Base-by-base conservation (phyloP, 2,113 vertebrate genomes). In the Carassius gibelio region DNA sequence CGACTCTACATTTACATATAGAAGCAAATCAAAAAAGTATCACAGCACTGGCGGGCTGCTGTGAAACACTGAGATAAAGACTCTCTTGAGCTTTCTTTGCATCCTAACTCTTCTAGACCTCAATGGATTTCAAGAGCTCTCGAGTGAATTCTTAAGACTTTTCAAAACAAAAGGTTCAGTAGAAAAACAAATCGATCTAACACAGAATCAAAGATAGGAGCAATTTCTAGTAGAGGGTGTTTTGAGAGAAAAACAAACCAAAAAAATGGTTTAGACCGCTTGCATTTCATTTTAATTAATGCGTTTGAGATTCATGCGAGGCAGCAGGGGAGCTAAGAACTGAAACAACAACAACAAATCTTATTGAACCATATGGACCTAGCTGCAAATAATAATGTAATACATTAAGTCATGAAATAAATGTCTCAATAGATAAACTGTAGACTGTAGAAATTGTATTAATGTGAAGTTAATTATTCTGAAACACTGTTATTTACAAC, bases 281-380 rank as follows among this genome's bases (percentile, higher is more conserved):
- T 48, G 9, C 36, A 68, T 69, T 82, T 82, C 11, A 26, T 82
- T 72, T 72, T 82, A 72, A 57, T 83, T 36, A 76, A 76, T 13
- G 6, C 9, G 3, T 61, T 42, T 79, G 55, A 79, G 17, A 8
- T 79, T 62, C 38, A n/a, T 79, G 17, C 21, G 42, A 57, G 19
- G 52, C 68, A 59, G 64, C 68, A 59, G 30, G 17, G 62, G 80
- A 69, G 30, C 45, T 34, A 81, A 81, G 59, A 45, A 26, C 21
- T 48, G 61, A 52, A 69, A 52, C 59, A 48, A 38, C 57, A 64
- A 45, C 8, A 68, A 34, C 26, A 81, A 68, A 81, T 50, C 23
- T 55, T 68, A 68, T 68, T 81, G 62, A 19, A 45, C 62, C 62
- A 50, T 69, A 7, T 81, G 62, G 15, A 36, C 42, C 30, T 26